phyloP scores from a whole-genome alignment of 2,888 invertebrate species.

The Caenorhabditis afra region DNA sequence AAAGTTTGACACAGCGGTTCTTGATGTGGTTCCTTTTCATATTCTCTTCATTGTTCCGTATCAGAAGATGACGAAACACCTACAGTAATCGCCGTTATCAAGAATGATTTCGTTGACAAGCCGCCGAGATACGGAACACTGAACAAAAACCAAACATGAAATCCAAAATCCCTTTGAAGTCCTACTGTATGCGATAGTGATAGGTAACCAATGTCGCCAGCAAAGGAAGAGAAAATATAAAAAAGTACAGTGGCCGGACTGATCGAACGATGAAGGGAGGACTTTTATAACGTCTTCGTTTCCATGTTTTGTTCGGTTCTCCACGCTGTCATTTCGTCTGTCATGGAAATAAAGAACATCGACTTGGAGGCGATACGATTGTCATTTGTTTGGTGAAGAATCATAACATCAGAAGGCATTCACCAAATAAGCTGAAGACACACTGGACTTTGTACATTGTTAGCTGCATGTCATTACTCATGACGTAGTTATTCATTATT shows the following conservation, averaged over 20 bases:
- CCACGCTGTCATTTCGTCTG: conserved; percentile 39
- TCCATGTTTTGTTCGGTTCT: conserved; percentile 28
- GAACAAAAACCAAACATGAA: too few species aligned
- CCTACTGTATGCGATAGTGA: too few species aligned
- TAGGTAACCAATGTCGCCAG: too few species aligned
- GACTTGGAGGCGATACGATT: conserved; percentile 26
- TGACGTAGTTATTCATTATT: too few species aligned
- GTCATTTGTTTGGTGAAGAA: conserved; percentile 40
- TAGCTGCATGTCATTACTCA: too few species aligned
- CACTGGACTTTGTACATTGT: conserved; percentile 37
- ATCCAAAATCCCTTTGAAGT: too few species aligned
- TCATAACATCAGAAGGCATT: conserved; percentile 16
- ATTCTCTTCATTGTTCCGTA: too few species aligned
- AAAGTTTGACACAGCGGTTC: too few species aligned
- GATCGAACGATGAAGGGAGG: too few species aligned
- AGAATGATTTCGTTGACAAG: not conserved
- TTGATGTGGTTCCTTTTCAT: too few species aligned
- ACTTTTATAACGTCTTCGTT: not conserved
- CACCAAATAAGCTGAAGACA: conserved; percentile 49
- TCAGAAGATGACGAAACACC: conserved; percentile 17
- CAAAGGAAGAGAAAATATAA: not conserved
- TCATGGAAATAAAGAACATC: conserved; percentile 13
- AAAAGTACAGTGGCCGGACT: not conserved
- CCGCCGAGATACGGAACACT: too few species aligned
- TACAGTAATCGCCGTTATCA: conserved; percentile 5